Evolutionary conservation across 2,113 vertebrate species (phyloP).

Genomic region (Aptenodytes patagonicus): DNA sequence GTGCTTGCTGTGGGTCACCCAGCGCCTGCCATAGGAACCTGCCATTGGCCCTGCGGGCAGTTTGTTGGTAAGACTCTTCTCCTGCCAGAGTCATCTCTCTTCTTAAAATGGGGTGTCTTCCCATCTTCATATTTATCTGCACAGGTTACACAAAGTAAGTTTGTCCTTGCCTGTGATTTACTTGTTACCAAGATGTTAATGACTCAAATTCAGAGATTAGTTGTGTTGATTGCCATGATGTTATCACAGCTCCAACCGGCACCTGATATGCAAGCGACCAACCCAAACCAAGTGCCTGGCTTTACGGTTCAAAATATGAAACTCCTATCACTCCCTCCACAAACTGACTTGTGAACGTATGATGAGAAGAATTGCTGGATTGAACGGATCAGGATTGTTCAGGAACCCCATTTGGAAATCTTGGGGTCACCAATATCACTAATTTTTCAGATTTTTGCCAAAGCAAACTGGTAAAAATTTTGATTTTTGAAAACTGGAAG

Average conservation of each 20-base stretch:
- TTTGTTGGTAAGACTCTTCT: background rate
- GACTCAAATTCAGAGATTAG: background rate
- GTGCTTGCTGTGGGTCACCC: background rate
- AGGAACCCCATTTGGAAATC: background rate
- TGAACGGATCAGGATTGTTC: background rate
- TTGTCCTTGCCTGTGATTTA: background rate
- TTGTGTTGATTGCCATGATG: background rate
- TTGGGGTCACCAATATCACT: too few relatives aligned
- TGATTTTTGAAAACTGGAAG: background rate
- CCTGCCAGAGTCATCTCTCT: too few relatives aligned
- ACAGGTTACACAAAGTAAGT: background rate
- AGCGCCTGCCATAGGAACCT: background rate
- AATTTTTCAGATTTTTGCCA: background rate
- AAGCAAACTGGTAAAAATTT: background rate
- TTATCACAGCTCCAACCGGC: background rate
- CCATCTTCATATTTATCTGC: background rate
- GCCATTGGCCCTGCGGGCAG: too few relatives aligned
- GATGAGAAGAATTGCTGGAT: background rate
- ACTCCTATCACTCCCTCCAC: background rate
- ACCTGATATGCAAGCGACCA: background rate
- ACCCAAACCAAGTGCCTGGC: background rate
- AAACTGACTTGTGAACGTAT: rapidly evolving
- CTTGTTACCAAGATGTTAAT: background rate
- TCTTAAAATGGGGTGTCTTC: background rate
- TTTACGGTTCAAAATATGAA: background rate